phyloP scores from a whole-genome alignment of 2,113 vertebrate genomes.

The Nibea albiflora region DNA sequence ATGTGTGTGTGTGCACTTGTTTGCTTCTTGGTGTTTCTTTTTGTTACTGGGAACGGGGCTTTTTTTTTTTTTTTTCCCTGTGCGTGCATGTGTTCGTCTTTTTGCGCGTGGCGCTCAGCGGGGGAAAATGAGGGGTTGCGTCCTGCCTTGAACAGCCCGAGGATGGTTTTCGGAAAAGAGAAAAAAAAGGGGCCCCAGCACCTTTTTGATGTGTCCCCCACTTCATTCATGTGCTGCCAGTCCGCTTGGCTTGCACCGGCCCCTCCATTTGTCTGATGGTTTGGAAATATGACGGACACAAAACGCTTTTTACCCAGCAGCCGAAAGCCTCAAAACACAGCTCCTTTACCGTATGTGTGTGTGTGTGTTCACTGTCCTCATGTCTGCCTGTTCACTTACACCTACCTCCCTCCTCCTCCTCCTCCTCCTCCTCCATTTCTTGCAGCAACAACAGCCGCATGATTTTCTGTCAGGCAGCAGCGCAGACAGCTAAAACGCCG shows the following conservation, averaged over 20 bases:
- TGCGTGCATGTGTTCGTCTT: background rate
- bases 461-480: constrained; percentile 44
- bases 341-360: background rate
- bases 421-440: background rate
- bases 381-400: constrained; percentile 26
- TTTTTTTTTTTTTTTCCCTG: background rate
- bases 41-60: constrained; percentile 29
- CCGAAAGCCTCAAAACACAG: constrained; percentile 29
- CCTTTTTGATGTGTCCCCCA: constrained; percentile 68
- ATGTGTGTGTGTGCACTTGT: constrained; percentile 38
- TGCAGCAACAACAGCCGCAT: background rate
- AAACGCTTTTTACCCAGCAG: constrained; percentile 36
- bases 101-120: constrained; percentile 43
- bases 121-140: constrained; percentile 64
- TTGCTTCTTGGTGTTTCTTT: constrained; percentile 45
- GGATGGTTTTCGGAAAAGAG: constrained; percentile 46
- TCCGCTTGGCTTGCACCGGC: constrained; percentile 42
- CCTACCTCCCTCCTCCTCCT: background rate
- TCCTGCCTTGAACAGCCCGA: constrained; percentile 54
- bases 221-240: constrained; percentile 72
- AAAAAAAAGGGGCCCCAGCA: constrained; percentile 52
- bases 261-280: constrained; percentile 43
- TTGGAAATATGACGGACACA: constrained; percentile 59
- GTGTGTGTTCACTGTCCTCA: constrained; percentile 1
- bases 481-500: constrained; percentile 27